phyloP scores from a whole-genome alignment of 1,140 invertebrate genomes.

The Danaus plexippus region DNA sequence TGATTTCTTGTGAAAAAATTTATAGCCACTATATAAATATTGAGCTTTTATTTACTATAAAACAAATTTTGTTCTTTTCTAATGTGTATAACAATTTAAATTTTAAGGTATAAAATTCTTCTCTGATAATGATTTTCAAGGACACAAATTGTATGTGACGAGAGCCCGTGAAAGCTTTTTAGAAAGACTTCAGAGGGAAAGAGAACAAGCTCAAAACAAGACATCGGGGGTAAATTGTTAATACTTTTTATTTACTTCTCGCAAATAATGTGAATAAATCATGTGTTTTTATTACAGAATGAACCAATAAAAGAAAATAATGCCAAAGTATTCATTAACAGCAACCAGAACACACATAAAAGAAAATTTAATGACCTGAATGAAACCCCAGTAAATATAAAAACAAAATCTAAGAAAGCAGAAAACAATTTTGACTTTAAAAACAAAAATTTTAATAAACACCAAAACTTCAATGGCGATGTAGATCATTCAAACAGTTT shows the following conservation, averaged over 20 bases:
- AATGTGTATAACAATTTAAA: slow-evolving; percentile 4
- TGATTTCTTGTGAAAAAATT: too few relatives aligned
- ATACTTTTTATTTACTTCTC: too few relatives aligned
- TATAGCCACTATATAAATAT: too few relatives aligned
- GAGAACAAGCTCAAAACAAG: slow-evolving; percentile 42
- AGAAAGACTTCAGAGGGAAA: slow-evolving; percentile 55
- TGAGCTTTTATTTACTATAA: too few relatives aligned
- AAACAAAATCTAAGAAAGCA: slow-evolving; percentile 23
- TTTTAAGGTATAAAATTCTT: slow-evolving; percentile 55
- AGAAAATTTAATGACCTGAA: not conserved
- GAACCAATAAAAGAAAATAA: slow-evolving; percentile 3
- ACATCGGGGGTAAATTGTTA: slow-evolving; percentile 15
- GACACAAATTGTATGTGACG: slow-evolving; percentile 50
- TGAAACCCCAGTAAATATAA: slow-evolving; percentile 2
- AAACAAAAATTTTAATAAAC: slow-evolving; percentile 1
- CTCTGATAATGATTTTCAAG: slow-evolving; percentile 40
- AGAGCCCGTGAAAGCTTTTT: slow-evolving; percentile 60
- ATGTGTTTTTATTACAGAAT: slow-evolving; percentile 21
- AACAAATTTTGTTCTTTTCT: slow-evolving; percentile 3
- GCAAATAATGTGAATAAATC: not conserved
- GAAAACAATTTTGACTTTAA: slow-evolving; percentile 25
- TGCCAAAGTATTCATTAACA: slow-evolving; percentile 1
- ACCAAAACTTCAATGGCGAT: too few relatives aligned
- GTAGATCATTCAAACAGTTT: too few relatives aligned
- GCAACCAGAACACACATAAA: slow-evolving; percentile 10